Base-by-base conservation (phyloP, 2,113 vertebrate genomes). In the Scartelaos histophorus region DNA sequence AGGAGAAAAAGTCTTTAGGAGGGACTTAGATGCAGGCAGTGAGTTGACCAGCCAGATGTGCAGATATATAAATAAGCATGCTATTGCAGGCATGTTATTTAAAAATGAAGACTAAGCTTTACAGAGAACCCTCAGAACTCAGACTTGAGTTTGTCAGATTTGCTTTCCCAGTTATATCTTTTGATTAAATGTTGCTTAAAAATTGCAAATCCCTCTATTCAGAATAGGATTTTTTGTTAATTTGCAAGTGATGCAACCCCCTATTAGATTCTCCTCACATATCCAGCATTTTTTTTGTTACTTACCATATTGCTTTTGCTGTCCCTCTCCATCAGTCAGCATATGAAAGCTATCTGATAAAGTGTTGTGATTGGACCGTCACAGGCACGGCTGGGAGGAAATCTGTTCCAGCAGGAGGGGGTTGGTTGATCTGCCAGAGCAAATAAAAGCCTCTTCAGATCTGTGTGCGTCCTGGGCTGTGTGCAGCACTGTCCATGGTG, bases 311-410 rank as follows among this genome's bases (percentile, higher is more conserved):
- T 64, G 34, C 34, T 15, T 9, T 2, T n/a, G 34, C 56, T 13
- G 9, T 10, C 34, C 61, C 29, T 64, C 2, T 62, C 61, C 38
- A 34, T 64, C 61, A 64, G 61, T 64, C 61, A 64, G 17, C 38
- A 34, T 38, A 64, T 64, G 61, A 64, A 64, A 35, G 29, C 17
- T 38, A 64, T 64, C 34, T 38, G 61, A 64, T 64, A n/a, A 64
- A 64, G 29, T 38, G 61, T 64, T 64, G 61, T 64, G 61, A 64
- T 64, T 64, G 61, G 61, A 17, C 61, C 34, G 34, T 64, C 34
- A 64, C 29, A 64, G 61, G 61, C 61, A 10, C 61, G 61, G 61
- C 34, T 64, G 61, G 61, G 61, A 19, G 35, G 61, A 64, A 38
- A 64, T 64, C 34, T 43, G 61, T 64, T 64, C 34, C 34, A 38